A percentile compares a stretch with the other conserved stretches of the same genome.
phyloP scores from a whole-genome alignment of 2,888 invertebrate genomes.

The Acanthococcus lagerstroemiae region DNA sequence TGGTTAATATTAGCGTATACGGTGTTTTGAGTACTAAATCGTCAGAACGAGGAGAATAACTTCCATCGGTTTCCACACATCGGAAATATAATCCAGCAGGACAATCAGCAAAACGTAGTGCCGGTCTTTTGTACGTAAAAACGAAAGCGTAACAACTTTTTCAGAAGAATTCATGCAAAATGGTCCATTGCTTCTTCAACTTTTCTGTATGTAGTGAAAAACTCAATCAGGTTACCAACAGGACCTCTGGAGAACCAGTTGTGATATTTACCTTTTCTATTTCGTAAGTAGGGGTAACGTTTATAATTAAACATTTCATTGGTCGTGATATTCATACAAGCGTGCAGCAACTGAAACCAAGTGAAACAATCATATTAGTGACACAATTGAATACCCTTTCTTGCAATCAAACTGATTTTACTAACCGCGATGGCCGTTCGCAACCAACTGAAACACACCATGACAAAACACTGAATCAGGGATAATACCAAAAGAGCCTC shows the following conservation, averaged over 20 bases:
- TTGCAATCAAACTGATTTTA: background rate
- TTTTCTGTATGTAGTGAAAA: constrained; percentile 47
- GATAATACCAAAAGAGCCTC: constrained; percentile 76
- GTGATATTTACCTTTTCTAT: constrained; percentile 76
- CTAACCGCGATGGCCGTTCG: constrained; percentile 54
- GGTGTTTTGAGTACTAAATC: no score
- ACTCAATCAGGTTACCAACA: constrained; percentile 75
- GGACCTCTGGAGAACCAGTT: constrained; percentile 89
- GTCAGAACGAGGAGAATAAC: no score
- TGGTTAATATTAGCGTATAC: no score
- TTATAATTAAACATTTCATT: constrained; percentile 93
- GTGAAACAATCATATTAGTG: constrained; percentile 25
- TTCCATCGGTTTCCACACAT: no score
- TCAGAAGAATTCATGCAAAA: constrained; percentile 15
- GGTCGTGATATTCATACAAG: constrained; percentile 85
- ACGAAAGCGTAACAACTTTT: no score
- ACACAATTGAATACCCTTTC: background rate
- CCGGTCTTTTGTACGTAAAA: no score
- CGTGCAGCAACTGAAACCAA: constrained; percentile 66
- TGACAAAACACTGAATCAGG: constrained; percentile 68
- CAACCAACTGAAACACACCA: constrained; percentile 78
- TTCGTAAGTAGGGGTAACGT: constrained; percentile 77
- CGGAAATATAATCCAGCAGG: no score
- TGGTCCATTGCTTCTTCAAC: constrained; percentile 17
- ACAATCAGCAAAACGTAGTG: no score